phyloP scores from a whole-genome alignment of 2,888 invertebrate genomes.

The Phalangium opilio region DNA sequence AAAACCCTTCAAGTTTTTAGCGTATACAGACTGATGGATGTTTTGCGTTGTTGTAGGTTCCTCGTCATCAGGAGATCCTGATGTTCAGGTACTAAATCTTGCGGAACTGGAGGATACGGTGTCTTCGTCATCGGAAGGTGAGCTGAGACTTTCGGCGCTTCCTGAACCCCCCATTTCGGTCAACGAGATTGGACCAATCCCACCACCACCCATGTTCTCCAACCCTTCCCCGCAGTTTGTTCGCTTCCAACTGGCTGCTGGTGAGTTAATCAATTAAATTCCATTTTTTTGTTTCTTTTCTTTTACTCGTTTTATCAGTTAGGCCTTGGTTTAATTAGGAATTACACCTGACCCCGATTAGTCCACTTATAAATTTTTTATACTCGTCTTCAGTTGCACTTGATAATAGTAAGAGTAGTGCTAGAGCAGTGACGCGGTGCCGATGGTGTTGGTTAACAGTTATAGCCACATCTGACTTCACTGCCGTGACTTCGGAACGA shows the following conservation, averaged over 20 bases:
- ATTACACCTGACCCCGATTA: no score
- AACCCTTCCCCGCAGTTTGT: conserved; percentile 13
- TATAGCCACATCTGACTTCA: no score
- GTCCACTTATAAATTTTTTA: no score
- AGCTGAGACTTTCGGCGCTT: conserved; percentile 54
- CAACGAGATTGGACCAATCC: conserved; percentile 82
- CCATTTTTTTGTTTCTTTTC: neutral
- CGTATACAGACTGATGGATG: no score
- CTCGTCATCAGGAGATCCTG: neutral
- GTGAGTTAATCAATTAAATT: conserved; percentile 4
- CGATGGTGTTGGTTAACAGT: no score
- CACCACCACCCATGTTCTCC: conserved; percentile 81
- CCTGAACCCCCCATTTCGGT: conserved; percentile 83
- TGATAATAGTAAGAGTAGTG: no score
- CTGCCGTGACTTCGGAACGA: no score
- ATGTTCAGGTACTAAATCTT: conserved; percentile 3
- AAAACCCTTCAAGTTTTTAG: no score
- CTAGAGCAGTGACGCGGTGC: no score
- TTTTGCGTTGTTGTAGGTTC: no score
- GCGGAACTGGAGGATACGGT: conserved; percentile 14
- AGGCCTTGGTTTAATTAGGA: no score
- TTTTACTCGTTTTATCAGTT: neutral
- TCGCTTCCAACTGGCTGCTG: conserved; percentile 12
- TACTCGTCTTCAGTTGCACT: no score
- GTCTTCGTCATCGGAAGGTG: conserved; percentile 7